phyloP scores from a whole-genome alignment of 2,113 vertebrate species.

The Rhizomys pruinosus region DNA sequence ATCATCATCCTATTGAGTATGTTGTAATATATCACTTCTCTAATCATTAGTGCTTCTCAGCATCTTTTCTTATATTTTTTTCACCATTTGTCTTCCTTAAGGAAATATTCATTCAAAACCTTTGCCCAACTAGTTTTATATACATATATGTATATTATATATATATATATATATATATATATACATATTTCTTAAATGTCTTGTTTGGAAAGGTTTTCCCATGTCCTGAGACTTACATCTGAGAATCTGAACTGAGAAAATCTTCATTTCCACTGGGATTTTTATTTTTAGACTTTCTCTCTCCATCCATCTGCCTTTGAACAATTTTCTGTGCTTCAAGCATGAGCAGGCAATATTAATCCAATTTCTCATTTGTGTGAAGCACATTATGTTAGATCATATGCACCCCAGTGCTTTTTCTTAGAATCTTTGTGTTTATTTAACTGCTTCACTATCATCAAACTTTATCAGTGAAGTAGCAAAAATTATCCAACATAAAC shows the following conservation, averaged over 20 bases:
- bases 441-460: conserved; percentile 82
- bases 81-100: not conserved
- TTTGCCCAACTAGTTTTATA: not conserved
- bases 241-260: conserved; percentile 85
- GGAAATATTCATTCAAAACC: not conserved
- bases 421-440: conserved; percentile 77
- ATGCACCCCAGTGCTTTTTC: conserved; percentile 78
- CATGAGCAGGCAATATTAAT: conserved; percentile 89
- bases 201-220: conserved; percentile 64
- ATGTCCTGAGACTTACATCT: conserved; percentile 71
- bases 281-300: conserved; percentile 88
- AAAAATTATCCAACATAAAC: not conserved
- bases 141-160: fast-evolving
- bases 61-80: not conserved
- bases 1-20: not conserved
- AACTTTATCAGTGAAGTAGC: not conserved
- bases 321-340: conserved; percentile 88
- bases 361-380: conserved; percentile 86
- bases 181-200: conserved; percentile 55
- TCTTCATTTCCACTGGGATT: conserved; percentile 85
- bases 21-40: not conserved
- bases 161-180: not conserved
- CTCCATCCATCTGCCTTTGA: conserved; percentile 86
- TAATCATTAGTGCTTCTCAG: no score
- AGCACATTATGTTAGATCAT: conserved; percentile 85